Percentiles rank a stretch among this genome's conserved stretches.
Conservation (phyloP, 1,140 invertebrate genomes). For the Sycophila sp. region DNA sequence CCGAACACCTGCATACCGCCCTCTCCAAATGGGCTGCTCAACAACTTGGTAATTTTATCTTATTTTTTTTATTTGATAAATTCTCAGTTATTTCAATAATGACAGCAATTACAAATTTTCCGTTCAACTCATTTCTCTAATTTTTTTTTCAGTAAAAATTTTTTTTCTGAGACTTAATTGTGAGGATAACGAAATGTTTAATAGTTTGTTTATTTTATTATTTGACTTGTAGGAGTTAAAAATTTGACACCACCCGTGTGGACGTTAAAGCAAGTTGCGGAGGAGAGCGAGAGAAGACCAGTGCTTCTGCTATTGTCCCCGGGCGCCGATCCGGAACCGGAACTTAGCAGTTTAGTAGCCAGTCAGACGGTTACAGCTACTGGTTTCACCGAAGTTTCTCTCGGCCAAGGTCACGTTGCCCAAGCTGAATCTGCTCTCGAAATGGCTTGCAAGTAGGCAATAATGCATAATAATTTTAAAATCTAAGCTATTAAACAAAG, state of each 20-base stretch:
- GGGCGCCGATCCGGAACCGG: constrained; percentile 82
- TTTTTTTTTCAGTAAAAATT: background rate
- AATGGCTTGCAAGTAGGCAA: constrained; percentile 59
- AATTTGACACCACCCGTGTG: constrained; percentile 55
- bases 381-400: constrained; percentile 71
- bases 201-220: too few species aligned
- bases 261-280: constrained; percentile 60
- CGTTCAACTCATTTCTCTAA: too few species aligned
- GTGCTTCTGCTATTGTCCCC: constrained; percentile 77
- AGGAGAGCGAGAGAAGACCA: constrained; percentile 64
- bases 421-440: constrained; percentile 74
- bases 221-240: constrained; percentile 50
- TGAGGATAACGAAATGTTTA: background rate
- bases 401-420: constrained; percentile 74
- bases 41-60: constrained; percentile 68
- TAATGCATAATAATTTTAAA: too few species aligned
- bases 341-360: constrained; percentile 73
- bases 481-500: too few species aligned
- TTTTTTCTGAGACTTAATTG: background rate
- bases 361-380: constrained; percentile 49
- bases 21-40: constrained; percentile 78
- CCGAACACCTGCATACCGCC: constrained; percentile 81
- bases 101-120: too few species aligned
- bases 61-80: background rate
- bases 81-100: too few species aligned